These are phyloP conservation scores for Thalassophryne amazonica DNA, from an alignment of 2,797 vertebrate species.

Conservation along the genomic window DNA sequence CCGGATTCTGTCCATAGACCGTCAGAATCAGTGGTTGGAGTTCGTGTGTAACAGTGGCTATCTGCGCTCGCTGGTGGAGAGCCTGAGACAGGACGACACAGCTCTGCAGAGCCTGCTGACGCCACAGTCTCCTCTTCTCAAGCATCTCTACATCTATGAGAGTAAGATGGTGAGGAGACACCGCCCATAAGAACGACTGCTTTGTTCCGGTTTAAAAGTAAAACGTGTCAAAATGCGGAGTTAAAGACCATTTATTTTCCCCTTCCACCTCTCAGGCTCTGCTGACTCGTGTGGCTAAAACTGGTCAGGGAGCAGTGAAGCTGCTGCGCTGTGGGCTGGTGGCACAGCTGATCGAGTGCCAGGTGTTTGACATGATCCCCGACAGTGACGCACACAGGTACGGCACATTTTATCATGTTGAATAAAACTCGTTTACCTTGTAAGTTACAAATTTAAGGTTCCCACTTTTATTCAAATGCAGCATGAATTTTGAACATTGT, in stretches of 20 bases:
- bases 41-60: slow-evolving; percentile 96
- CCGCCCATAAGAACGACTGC: neutral
- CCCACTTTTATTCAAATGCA: too few species aligned
- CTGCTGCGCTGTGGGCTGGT: slow-evolving; percentile 92
- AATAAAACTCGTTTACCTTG: too few species aligned
- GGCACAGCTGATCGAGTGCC: slow-evolving; percentile 89
- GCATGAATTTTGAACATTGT: too few species aligned
- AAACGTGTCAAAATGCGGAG: too few species aligned
- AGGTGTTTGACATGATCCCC: slow-evolving; percentile 95
- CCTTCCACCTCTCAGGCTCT: slow-evolving; percentile 90
- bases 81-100: slow-evolving; percentile 87
- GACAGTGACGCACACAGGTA: slow-evolving; percentile 90
- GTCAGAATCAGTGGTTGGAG: slow-evolving; percentile 92
- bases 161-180: slow-evolving; percentile 93
- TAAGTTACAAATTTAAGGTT: too few species aligned
- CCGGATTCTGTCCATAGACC: slow-evolving; percentile 91
- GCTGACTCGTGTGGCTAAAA: slow-evolving; percentile 93
- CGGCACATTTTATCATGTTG: too few species aligned
- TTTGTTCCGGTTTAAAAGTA: too few species aligned
- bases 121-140: slow-evolving; percentile 92
- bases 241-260: too few species aligned
- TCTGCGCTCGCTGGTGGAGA: slow-evolving; percentile 93
- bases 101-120: slow-evolving; percentile 89
- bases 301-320: slow-evolving; percentile 88
- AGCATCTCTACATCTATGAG: slow-evolving; percentile 94